Conservation (phyloP, 2,888 invertebrate species). For the Drosophila lutescens region DNA sequence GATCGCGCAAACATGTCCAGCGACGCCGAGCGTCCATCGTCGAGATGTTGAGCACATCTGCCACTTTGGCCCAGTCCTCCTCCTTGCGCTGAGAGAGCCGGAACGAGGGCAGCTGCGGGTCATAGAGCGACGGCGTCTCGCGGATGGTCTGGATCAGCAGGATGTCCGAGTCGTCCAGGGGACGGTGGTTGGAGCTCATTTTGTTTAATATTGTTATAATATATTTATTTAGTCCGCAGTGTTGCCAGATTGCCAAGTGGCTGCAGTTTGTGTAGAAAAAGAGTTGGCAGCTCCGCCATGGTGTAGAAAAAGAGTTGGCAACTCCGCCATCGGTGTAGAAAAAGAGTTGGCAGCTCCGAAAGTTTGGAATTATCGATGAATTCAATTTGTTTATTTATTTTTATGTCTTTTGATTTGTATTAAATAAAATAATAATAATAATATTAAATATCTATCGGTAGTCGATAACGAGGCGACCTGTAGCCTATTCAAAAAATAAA, state of each 20-base stretch:
- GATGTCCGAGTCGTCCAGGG: slow-evolving; percentile 78
- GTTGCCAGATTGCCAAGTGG: not conserved
- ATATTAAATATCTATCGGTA: too few relatives aligned
- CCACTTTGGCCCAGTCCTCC: slow-evolving; percentile 82
- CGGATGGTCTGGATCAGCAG: slow-evolving; percentile 80
- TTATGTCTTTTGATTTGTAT: too few relatives aligned
- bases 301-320: too few relatives aligned
- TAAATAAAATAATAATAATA: too few relatives aligned
- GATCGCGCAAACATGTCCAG: slow-evolving; percentile 84
- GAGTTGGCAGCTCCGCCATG: too few relatives aligned
- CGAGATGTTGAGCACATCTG: slow-evolving; percentile 68
- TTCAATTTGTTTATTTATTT: too few relatives aligned
- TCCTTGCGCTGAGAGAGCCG: slow-evolving; percentile 82
- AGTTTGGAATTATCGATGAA: too few relatives aligned
- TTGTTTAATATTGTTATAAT: slow-evolving; percentile 27
- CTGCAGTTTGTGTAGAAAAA: not conserved
- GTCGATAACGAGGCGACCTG: too few relatives aligned
- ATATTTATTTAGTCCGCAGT: slow-evolving; percentile 2
- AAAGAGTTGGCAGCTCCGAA: too few relatives aligned
- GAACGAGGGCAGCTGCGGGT: slow-evolving; percentile 82
- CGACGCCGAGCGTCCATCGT: slow-evolving; percentile 76
- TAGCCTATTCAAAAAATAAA: too few relatives aligned
- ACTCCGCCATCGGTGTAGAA: too few relatives aligned
- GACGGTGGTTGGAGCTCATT: slow-evolving; percentile 77
- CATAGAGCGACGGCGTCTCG: slow-evolving; percentile 81